Conservation (phyloP, 2,888 invertebrate genomes). For the Heliconius aoede region DNA sequence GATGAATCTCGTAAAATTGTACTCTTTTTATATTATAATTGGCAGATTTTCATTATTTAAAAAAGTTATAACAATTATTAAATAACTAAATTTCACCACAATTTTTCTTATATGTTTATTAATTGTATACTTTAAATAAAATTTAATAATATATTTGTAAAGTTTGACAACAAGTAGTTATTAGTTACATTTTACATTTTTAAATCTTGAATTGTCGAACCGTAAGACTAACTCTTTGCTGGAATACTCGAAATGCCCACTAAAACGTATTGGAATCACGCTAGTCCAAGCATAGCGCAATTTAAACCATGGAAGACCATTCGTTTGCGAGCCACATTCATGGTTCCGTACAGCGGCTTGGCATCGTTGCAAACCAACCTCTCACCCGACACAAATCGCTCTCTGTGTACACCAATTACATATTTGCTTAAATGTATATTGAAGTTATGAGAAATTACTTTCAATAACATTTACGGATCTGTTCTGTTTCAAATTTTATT, state of each 20-base stretch:
- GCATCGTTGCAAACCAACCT: constrained; percentile 29
- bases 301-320: constrained; percentile 37
- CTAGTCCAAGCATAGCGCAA: constrained; percentile 32
- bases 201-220: background rate
- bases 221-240: constrained; percentile 7
- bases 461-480: background rate
- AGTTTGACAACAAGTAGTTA: background rate
- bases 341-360: constrained; percentile 26
- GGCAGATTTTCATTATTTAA: too few relatives aligned
- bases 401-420: constrained; percentile 24
- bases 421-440: constrained; percentile 2
- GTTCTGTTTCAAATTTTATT: background rate
- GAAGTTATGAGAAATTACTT: background rate
- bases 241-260: constrained; percentile 25
- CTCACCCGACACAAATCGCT: constrained; percentile 18
- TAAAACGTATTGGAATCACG: constrained; percentile 30
- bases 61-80: background rate
- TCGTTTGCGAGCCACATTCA: constrained; percentile 26
- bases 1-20: background rate
- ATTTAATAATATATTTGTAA: background rate
- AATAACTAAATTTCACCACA: background rate
- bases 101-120: background rate
- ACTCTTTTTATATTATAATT: too few relatives aligned
- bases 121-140: background rate
- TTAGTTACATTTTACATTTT: background rate